Base-by-base conservation (phyloP, 1,140 invertebrate genomes). In the Drosophila tani region DNA sequence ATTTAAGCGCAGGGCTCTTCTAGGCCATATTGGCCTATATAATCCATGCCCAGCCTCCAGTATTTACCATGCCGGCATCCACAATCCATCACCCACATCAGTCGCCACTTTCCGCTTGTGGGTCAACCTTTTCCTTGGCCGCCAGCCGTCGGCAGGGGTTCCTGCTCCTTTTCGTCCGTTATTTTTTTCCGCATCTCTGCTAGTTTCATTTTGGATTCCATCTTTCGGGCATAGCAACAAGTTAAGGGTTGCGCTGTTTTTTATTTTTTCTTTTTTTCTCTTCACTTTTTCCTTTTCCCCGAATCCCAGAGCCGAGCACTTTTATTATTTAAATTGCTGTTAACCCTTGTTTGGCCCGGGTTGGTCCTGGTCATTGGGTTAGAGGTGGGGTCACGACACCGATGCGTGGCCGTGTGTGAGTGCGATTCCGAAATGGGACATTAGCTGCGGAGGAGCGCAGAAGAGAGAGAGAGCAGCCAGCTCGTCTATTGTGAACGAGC, bases 331-430 rank as follows among this genome's bases (percentile, higher is more conserved):
- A 91, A 90, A 79, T 86, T 82, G 82, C 77, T 79, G 63, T 90
- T 92, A 92, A 91, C 91, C 91, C 83, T 66, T 88, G 79, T 71
- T 75, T 81, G 55, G 66, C 77, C 63, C 46, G 63, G 73, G 69
- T 73, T 49, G 67, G 67, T 58, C 69, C 67, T 47, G 69, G 69
- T 73, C 69, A 80, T 51, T 57, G 67, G 88, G 88, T 91, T 91
- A 91, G 81, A 91, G 88, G 84, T 91, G 82, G 83, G 83, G 75
- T 91, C 86, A 92, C 17, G 73, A 75, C 91, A 75, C 76, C 75
- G 53, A 55, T 62, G 45, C 66, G 53, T 65, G 67, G 32, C 51
- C 60, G 59, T 68, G 38, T 78, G 46, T 62, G 53, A 78, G 75
- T 63, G 47, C 63, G 58, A 86, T 91, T 87, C 78, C 69, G 62